Percentiles rank a stretch among this genome's conserved stretches.
Conservation (phyloP, 2,113 vertebrate genomes). For the Dissostichus mawsoni region DNA sequence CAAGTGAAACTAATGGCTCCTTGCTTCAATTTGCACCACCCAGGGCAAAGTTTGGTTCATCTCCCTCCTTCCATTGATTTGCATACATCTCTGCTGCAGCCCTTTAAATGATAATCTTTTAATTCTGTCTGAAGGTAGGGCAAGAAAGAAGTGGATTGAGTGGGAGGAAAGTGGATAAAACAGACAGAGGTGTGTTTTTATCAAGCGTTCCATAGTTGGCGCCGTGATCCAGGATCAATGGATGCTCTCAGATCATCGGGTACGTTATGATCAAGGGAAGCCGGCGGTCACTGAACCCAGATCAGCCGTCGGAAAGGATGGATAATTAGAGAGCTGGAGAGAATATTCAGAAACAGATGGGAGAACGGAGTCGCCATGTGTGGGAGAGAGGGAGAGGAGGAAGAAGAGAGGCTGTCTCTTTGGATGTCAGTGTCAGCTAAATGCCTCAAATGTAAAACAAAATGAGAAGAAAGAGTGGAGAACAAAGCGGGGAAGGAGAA, state of each 20-base stretch:
- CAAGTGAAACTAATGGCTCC: slow-evolving; percentile 52
- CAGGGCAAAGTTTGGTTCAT: slow-evolving; percentile 56
- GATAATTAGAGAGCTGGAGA: slow-evolving; percentile 71
- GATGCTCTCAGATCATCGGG: slow-evolving; percentile 53
- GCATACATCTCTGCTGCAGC: slow-evolving; percentile 41
- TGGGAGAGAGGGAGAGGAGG: slow-evolving; percentile 40
- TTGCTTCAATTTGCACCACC: slow-evolving; percentile 55
- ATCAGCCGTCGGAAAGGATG: slow-evolving; percentile 63
- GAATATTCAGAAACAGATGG: slow-evolving; percentile 72
- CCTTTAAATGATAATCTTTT: slow-evolving; percentile 38
- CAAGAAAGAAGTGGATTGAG: slow-evolving; percentile 15
- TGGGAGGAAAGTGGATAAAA: slow-evolving; percentile 21
- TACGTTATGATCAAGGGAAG: slow-evolving; percentile 64
- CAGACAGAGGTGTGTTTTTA: slow-evolving; percentile 56
- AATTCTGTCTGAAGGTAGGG: slow-evolving; percentile 30
- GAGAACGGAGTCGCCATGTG: slow-evolving; percentile 53
- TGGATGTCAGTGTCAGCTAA: slow-evolving; percentile 51
- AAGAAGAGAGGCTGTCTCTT: slow-evolving; percentile 47
- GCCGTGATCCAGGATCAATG: slow-evolving; percentile 65
- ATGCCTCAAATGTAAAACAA: slow-evolving; percentile 55
- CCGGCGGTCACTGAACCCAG: slow-evolving; percentile 62
- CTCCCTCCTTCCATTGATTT: slow-evolving; percentile 47
- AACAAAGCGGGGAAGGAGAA: slow-evolving; percentile 7
- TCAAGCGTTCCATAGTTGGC: slow-evolving; percentile 35
- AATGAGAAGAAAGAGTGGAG: slow-evolving; percentile 32